phyloP scores from a whole-genome alignment of 2,888 invertebrate genomes.

The Calliphora vomitoria region DNA sequence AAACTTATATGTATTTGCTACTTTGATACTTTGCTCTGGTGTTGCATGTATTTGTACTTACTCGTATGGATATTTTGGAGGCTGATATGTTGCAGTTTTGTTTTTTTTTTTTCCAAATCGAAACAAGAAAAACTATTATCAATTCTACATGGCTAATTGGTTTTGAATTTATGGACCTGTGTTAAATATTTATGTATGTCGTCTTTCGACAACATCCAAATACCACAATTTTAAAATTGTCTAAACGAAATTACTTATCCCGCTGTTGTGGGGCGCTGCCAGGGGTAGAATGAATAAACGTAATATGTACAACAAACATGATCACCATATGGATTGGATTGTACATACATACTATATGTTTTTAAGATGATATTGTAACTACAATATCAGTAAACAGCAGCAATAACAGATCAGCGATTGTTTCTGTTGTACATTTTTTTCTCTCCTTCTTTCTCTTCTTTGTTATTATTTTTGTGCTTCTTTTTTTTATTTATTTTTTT shows the following conservation, averaged over 20 bases:
- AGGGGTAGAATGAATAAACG: conserved; percentile 19
- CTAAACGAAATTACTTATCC: conserved; percentile 61
- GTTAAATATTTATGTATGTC: conserved; percentile 82
- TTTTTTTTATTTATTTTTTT: conserved; percentile 11
- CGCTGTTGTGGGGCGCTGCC: neutral
- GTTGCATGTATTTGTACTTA: neutral
- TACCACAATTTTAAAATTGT: conserved; percentile 66
- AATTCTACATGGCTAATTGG: conserved; percentile 83
- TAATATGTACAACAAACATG: conserved; percentile 62
- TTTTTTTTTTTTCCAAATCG: conserved; percentile 34
- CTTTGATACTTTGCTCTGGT: neutral
- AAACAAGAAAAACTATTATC: conserved; percentile 79
- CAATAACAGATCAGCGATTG: conserved; percentile 64
- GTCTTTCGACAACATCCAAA: conserved; percentile 66
- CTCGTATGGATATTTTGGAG: conserved; percentile 10
- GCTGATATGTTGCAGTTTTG: conserved; percentile 14
- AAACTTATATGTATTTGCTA: neutral
- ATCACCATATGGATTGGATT: conserved; percentile 65
- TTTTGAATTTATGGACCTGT: conserved; percentile 84
- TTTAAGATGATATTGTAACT: conserved; percentile 64
- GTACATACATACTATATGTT: conserved; percentile 33
- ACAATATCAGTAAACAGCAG: conserved; percentile 66
- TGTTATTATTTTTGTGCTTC: conserved; percentile 28
- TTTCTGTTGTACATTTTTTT: conserved; percentile 14
- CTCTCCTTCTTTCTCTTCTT: conserved; percentile 22